phyloP scores from a whole-genome alignment of 1,140 invertebrate genomes.

The Pollicipes pollicipes region DNA sequence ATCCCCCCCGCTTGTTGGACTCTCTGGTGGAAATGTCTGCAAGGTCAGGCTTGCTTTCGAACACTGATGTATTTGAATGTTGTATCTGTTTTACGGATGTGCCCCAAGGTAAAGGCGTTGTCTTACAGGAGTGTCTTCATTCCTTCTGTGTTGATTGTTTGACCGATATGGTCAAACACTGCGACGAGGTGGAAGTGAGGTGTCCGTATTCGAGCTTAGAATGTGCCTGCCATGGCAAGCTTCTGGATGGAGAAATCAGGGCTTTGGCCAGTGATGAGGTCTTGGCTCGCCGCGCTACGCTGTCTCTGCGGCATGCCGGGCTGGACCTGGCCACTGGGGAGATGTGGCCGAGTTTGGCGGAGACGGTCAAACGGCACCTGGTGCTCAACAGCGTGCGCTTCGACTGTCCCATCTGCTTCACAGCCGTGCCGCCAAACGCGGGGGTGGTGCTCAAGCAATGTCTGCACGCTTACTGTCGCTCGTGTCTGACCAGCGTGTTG shows the following conservation, averaged over 20 bases:
- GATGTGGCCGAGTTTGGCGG: not conserved
- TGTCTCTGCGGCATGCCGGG: not conserved
- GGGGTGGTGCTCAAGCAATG: constrained; percentile 72
- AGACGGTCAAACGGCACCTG: constrained; percentile 18
- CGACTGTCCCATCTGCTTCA: constrained; percentile 70
- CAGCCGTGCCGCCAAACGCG: constrained; percentile 39
- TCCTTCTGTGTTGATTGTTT: not conserved
- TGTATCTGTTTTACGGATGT: not conserved
- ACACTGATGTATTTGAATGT: too few species aligned
- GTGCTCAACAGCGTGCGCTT: constrained; percentile 52
- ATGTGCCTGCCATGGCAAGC: not conserved
- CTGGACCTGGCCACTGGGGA: not conserved
- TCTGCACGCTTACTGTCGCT: constrained; percentile 74
- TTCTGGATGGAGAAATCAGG: not conserved
- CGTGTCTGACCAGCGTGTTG: constrained; percentile 9
- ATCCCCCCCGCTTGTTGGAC: too few species aligned
- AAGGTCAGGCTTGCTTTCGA: too few species aligned
- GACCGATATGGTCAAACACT: not conserved
- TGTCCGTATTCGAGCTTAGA: not conserved
- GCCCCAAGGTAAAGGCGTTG: not conserved
- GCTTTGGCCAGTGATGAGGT: not conserved
- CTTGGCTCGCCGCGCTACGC: not conserved
- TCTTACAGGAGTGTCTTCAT: not conserved
- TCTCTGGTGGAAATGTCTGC: too few species aligned
- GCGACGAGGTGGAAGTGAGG: not conserved